Evolutionary conservation across 2,888 invertebrate species (phyloP), one percentile per base, ranked within the genome.

Genomic region (Drosophila barbarae): DNA sequence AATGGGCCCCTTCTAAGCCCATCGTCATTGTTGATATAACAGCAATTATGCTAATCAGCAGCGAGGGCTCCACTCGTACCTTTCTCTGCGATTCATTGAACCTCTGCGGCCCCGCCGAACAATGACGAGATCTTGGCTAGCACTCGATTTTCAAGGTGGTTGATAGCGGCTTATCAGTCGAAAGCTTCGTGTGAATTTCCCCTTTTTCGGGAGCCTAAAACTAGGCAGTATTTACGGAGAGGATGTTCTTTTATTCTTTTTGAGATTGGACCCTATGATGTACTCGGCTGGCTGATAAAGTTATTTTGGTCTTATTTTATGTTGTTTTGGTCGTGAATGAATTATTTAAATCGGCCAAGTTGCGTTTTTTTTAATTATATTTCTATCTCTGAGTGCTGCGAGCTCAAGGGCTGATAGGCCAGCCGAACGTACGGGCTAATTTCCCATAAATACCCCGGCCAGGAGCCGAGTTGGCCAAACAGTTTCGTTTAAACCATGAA

Each of bases 11-110:
- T 68, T 68, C 69, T 67, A 69, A 67, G 69, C 47, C 35, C 63
- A 35, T 18, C 64, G 52, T 28, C 61, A 81, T 77, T 75, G 82
- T 60, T 41, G 67, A 61, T 65, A 58, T 60, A 61, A 74, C 50
- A 74, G 26, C 81, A 83, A 83, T 83, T 83, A 78, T 78, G 77
- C 75, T 77, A 78, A 83, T 78, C 77, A 79, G 64, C 13, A 35
- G 28, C 64, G 68, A 79, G 77, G 73, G 71, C 70, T 72, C 58
- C 73, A 32, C 79, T 46, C 46, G 46, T 67, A 52, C 84, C 73
- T 74, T 77, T 77, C 83, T 83, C 84, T 42, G 13, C 10, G 51
- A 64, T 70, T 69, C 69, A 69, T 70, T 69, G 67, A 71, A 71
- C 59, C 38, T 50, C 35, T 28, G 15, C 26, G 9, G 26, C 13